A percentile compares a stretch with the other conserved stretches of the same genome.
Conservation (phyloP, 37 sponge, comb jelly and placozoan genomes). For the Diacarnus erythraeanus region DNA sequence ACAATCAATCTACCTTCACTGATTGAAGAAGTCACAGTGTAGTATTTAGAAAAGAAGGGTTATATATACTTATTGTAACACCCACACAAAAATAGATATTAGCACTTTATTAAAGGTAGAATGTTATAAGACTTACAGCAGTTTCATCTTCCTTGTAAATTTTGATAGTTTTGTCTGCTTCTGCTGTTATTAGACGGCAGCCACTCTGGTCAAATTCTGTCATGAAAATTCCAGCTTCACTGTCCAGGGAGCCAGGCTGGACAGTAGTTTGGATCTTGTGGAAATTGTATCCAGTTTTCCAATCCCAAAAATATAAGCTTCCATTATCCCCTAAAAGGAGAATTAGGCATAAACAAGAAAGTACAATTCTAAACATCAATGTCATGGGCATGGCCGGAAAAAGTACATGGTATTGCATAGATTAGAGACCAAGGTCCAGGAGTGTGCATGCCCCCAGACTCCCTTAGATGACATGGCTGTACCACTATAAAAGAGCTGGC, state of each 20-base stretch:
- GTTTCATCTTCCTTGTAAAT: conserved; percentile 98
- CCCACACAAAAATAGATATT: neutral
- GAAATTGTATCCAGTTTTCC: conserved; percentile 97
- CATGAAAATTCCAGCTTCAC: conserved; percentile 95
- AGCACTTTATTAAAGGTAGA: neutral
- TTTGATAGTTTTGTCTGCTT: conserved; percentile 98
- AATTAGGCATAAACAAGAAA: neutral
- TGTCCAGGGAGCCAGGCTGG: conserved; percentile 99
- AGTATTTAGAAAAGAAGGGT: too few species aligned
- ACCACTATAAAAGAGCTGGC: too few species aligned
- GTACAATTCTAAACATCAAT: neutral
- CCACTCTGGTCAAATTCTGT: conserved; percentile 90
- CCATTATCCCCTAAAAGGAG: conserved; percentile 87
- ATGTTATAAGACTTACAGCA: conserved; percentile 62
- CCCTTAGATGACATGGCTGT: too few species aligned
- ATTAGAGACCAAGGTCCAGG: too few species aligned
- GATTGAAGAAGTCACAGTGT: too few species aligned
- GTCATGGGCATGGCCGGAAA: neutral
- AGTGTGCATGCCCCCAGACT: too few species aligned
- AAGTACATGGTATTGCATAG: neutral
- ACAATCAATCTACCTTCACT: too few species aligned
- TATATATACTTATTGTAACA: too few species aligned
- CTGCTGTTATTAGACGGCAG: conserved; percentile 87
- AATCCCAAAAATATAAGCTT: conserved; percentile 97
- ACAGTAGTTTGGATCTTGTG: conserved; percentile 86